These are phyloP conservation scores for Elmis aenea DNA, from an alignment of 2,888 invertebrate species.

Conservation along the genomic window DNA sequence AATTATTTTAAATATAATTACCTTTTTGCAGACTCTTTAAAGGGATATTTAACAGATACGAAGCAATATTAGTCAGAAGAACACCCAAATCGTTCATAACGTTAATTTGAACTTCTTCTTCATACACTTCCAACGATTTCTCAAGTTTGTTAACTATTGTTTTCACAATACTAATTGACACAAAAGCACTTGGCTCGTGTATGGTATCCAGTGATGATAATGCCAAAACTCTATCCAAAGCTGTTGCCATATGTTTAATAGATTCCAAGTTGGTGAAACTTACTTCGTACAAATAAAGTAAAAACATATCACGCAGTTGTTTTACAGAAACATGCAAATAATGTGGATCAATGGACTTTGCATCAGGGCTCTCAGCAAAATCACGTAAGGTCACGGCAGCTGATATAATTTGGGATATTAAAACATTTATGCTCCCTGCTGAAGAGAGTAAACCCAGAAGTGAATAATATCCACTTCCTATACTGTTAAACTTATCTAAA, in stretches of 20 bases:
- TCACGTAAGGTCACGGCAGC: not conserved
- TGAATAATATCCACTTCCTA: not conserved
- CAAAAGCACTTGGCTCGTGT: not conserved
- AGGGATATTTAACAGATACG: no score
- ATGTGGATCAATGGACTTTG: not conserved
- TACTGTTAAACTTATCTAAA: not conserved
- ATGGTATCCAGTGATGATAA: not conserved
- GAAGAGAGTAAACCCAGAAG: not conserved
- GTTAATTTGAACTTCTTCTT: not conserved
- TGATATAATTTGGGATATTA: conserved; percentile 4
- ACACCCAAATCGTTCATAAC: conserved; percentile 3
- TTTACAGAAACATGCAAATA: not conserved
- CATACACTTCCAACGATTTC: not conserved
- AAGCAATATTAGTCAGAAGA: conserved; percentile 1
- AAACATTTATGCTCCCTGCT: conserved; percentile 1
- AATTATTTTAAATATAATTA: no score
- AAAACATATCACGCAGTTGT: not conserved
- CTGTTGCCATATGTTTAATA: conserved; percentile 2
- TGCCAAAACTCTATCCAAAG: conserved; percentile 1
- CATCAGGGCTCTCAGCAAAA: not conserved
- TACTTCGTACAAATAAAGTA: conserved; percentile 1
- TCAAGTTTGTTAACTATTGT: conserved; percentile 2
- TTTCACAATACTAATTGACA: not conserved
- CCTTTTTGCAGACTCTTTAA: no score
- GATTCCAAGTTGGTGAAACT: not conserved